Conservation (phyloP, 1,140 invertebrate species). For the Andricus grossulariae region DNA sequence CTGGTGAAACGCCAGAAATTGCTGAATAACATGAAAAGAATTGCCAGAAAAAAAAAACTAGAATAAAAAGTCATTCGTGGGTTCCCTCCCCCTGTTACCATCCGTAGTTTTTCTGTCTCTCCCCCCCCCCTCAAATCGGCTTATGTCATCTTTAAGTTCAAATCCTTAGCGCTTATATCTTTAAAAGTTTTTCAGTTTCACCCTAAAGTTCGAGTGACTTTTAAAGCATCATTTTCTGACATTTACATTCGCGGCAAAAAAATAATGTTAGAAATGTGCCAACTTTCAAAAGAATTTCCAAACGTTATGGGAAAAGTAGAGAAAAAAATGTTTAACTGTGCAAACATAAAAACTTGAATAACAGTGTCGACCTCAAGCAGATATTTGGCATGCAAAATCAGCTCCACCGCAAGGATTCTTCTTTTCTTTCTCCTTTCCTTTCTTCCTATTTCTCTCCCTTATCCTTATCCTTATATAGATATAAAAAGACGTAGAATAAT, state of each 20-base stretch:
- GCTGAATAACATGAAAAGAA: no score
- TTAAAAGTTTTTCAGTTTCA: neutral
- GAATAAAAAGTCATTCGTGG: no score
- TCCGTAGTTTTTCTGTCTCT: no score
- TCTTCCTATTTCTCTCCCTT: neutral
- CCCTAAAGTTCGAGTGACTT: neutral
- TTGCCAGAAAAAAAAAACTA: no score
- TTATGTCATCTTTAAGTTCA: no score
- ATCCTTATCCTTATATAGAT: neutral
- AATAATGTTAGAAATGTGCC: slow-evolving; percentile 13
- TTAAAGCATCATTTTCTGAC: neutral
- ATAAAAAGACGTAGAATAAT: no score
- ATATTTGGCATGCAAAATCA: neutral
- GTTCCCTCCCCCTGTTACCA: no score
- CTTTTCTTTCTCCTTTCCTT: neutral
- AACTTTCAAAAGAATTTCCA: slow-evolving; percentile 4
- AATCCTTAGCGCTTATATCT: neutral
- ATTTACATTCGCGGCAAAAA: neutral
- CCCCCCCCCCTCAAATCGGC: no score
- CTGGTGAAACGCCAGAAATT: no score
- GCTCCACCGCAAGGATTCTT: neutral
- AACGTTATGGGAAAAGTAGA: neutral
- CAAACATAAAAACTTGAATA: neutral
- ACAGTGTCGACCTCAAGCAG: neutral
- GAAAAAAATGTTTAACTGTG: neutral